Evolutionary conservation across 2,797 vertebrate genomes (phyloP).

Genomic region (Triplophysa bombifrons): DNA sequence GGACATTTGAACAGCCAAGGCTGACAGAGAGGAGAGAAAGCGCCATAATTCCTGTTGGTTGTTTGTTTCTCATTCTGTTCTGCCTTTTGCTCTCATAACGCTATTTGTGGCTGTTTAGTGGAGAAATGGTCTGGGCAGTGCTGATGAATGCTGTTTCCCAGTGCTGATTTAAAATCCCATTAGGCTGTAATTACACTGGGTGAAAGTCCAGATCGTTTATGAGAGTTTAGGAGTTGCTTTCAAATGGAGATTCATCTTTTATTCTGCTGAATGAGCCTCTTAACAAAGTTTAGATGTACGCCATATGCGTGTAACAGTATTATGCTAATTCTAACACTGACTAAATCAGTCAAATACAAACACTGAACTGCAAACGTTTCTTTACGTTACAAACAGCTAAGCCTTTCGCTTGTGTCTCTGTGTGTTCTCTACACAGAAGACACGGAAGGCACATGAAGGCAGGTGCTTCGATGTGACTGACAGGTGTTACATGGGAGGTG

Average conservation of each 20-base stretch:
- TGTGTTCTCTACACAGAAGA: background rate
- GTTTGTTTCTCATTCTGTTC: background rate
- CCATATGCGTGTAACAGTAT: background rate
- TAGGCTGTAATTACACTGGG: slow-evolving; percentile 57
- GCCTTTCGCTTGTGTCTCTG: background rate
- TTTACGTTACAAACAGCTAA: slow-evolving; percentile 9
- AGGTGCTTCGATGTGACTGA: slow-evolving; percentile 70
- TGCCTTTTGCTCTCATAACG: slow-evolving; percentile 40
- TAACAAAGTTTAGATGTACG: slow-evolving; percentile 30
- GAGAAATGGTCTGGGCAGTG: slow-evolving; percentile 44
- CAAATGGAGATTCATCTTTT: slow-evolving; percentile 59
- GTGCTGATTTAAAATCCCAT: slow-evolving; percentile 59
- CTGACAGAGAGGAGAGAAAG: background rate
- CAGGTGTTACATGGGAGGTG: slow-evolving; percentile 70
- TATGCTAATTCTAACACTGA: slow-evolving; percentile 8
- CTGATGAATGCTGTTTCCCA: slow-evolving; percentile 53
- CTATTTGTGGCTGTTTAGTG: slow-evolving; percentile 48
- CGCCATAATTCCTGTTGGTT: slow-evolving; percentile 10
- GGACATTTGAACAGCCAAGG: background rate
- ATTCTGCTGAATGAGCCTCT: slow-evolving; percentile 50
- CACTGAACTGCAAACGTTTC: background rate
- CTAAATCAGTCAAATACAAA: slow-evolving; percentile 18
- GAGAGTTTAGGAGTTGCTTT: slow-evolving; percentile 32
- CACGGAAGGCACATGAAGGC: slow-evolving; percentile 39
- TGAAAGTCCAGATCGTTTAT: slow-evolving; percentile 51